Conservation (phyloP, 2,888 invertebrate species). For the Epinotia demarniana region DNA sequence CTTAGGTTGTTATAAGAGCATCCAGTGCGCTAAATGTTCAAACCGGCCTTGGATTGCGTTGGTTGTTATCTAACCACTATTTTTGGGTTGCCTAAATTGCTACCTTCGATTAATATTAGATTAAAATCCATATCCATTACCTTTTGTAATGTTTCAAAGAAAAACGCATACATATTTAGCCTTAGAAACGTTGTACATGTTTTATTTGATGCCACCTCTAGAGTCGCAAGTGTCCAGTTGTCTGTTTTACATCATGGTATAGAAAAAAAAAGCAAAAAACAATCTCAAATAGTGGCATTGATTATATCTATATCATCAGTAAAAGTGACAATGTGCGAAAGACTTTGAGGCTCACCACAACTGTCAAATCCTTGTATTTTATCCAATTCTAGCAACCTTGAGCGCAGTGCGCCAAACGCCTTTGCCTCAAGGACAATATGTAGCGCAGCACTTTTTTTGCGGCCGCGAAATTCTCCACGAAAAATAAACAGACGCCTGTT, state of each 20-base stretch:
- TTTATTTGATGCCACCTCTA: neutral
- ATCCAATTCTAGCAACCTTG: conserved; percentile 1
- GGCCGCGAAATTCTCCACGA: conserved; percentile 32
- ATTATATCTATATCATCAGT: neutral
- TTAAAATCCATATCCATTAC: neutral
- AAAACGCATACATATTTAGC: neutral
- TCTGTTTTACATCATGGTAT: neutral
- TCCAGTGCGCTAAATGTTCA: neutral
- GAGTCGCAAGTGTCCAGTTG: too few species aligned
- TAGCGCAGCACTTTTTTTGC: conserved; percentile 26
- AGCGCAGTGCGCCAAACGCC: conserved; percentile 36
- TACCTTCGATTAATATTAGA: neutral
- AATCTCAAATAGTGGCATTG: neutral
- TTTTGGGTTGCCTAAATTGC: neutral
- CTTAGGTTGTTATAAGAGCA: neutral
- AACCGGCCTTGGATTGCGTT: neutral
- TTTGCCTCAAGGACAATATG: conserved; percentile 42
- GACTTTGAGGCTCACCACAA: neutral
- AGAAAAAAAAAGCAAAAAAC: neutral
- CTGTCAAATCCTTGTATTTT: neutral
- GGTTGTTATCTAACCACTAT: neutral
- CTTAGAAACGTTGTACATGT: neutral
- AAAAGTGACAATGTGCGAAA: neutral
- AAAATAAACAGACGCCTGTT: conserved; percentile 39
- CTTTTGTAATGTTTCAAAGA: neutral